A percentile compares a stretch with the other conserved stretches of the same genome.
Evolutionary conservation across 2,888 invertebrate species (phyloP).

Genomic region (Rambutsinella grinnellia): DNA sequence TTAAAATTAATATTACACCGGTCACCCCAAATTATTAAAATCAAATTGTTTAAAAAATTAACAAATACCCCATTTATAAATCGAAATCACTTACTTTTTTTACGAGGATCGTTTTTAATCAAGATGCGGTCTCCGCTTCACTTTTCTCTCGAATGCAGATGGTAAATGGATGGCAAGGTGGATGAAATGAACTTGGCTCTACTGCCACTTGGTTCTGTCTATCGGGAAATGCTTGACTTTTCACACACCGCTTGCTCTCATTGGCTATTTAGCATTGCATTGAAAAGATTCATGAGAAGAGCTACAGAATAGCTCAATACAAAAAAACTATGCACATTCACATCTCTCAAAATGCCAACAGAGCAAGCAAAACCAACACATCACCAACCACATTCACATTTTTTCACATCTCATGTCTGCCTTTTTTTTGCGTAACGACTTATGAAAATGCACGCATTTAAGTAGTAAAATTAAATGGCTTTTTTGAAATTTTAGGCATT

Average conservation of each 20-base stretch:
- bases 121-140: background rate
- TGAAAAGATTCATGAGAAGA: too few relatives aligned
- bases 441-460: too few relatives aligned
- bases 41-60: too few relatives aligned
- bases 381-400: conserved; percentile 21
- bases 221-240: background rate
- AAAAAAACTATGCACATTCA: background rate
- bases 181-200: background rate
- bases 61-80: too few relatives aligned
- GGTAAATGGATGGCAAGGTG: background rate
- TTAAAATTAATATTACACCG: background rate
- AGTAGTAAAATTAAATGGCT: too few relatives aligned
- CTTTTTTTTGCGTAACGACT: too few relatives aligned
- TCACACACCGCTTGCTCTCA: too few relatives aligned
- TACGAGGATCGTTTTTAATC: background rate
- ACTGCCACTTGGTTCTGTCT: background rate
- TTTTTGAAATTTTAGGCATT: too few relatives aligned
- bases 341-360: conserved; percentile 16
- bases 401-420: background rate
- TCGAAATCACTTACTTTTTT: too few relatives aligned
- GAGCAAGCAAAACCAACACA: conserved; percentile 27
- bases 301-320: background rate
- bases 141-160: background rate
- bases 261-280: too few relatives aligned
- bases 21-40: background rate